Evolutionary conservation across 2,888 invertebrate species (phyloP).

Genomic region (Tiliacea citrago): DNA sequence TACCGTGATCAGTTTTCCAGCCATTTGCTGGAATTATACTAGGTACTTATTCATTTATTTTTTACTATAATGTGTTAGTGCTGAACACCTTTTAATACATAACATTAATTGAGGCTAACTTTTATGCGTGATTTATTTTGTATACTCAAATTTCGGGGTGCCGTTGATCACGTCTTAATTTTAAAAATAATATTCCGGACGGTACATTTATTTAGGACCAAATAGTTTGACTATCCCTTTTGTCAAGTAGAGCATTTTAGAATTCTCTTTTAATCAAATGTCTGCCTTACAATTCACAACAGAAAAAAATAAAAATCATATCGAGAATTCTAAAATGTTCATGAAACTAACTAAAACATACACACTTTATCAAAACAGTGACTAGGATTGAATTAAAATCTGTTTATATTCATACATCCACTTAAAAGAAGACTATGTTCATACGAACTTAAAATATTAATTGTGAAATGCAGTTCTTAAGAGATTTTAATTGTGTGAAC

Average conservation of each 20-base stretch:
- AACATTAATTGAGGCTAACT: neutral
- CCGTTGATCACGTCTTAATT: neutral
- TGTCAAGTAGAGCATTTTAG: neutral
- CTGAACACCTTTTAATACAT: neutral
- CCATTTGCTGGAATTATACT: constrained; percentile 48
- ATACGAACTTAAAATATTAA: neutral
- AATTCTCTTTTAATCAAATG: neutral
- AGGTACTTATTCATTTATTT: constrained; percentile 14
- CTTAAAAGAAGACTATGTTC: neutral
- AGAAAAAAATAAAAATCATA: neutral
- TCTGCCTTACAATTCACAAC: too few species aligned
- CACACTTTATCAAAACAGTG: neutral
- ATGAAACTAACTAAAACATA: neutral
- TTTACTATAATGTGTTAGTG: neutral
- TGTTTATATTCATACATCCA: neutral
- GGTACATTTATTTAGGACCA: neutral
- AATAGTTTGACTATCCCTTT: neutral
- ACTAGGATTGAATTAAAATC: neutral
- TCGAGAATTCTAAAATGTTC: neutral
- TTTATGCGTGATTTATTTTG: neutral
- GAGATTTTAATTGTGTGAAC: neutral
- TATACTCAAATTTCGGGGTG: neutral
- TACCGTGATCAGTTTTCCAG: constrained; percentile 42
- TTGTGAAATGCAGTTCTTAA: neutral
- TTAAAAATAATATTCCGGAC: neutral